Base-by-base conservation (phyloP, 2,888 invertebrate species). In the Bedellia somnulentella region DNA sequence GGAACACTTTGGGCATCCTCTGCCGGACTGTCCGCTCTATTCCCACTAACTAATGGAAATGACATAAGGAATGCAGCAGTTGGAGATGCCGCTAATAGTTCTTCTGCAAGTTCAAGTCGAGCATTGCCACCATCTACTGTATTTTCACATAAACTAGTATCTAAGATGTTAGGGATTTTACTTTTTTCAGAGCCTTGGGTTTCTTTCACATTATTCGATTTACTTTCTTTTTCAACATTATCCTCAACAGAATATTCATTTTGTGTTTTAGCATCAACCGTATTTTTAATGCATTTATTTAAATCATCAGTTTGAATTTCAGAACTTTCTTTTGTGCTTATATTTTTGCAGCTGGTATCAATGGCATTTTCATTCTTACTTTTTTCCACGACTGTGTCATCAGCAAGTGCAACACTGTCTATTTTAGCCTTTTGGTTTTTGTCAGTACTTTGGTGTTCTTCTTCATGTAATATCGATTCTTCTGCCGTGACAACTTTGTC, bases 21-120 rank as follows among this genome's bases (percentile, higher is more conserved):
- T 15, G 64, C 62, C 5, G 77, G 75, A 34, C 76, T 76, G 26
- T 77, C 77, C 16, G 75, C 76, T 41, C 77, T 58, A 36, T 73
- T 75, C 2, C 77, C 77, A 44, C 75, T 86, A 1, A 88, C 88
- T 27, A 87, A 56, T 1, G 88, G 88, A 46, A 87, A 88, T 2
- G 87, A 84, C 66, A 86, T 79, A 8, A 88, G 62, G 49, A 87
- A 87, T 2, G 88, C 88, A 9, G 87, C 88, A 2, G 87, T 87
- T 4, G 88, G 87, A 2, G 87, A 87, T 29, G 76, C 71, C 31
- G 77, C 76, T 39, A 75, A 43, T 15, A 35, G 27, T 31, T 75
- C 75, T 48, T 75, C 75, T 2, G 75, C 81, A 39, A 81, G 57
- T 48, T 81, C 81, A 39, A 81, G 64, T 15, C 80, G 64, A 27